Evolutionary conservation across 2,888 invertebrate genomes (phyloP).

Genomic region (Lapara coniferarum): DNA sequence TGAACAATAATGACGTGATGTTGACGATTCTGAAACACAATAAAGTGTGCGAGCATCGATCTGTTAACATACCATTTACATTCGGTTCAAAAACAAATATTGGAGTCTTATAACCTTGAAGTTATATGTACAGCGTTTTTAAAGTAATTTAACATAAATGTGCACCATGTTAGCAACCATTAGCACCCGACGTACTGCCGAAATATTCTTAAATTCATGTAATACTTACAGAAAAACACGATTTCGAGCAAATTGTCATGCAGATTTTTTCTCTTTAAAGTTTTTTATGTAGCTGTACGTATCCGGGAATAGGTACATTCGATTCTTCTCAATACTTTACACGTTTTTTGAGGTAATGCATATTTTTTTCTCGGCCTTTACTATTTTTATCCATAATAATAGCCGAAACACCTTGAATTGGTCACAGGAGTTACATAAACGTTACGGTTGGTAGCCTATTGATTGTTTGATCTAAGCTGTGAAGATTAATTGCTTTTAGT

Average conservation of each 20-base stretch:
- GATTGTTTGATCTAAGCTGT: conserved; percentile 5
- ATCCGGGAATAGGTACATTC: neutral
- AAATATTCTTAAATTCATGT: neutral
- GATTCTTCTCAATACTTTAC: conserved; percentile 4
- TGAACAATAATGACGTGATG: neutral
- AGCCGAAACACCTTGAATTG: conserved; percentile 14
- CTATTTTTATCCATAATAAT: conserved; percentile 15
- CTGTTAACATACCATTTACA: conserved; percentile 4
- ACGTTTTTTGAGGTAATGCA: neutral
- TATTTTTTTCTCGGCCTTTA: conserved; percentile 11
- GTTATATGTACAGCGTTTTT: neutral
- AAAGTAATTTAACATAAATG: neutral
- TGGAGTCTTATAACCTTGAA: neutral
- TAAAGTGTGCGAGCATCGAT: neutral
- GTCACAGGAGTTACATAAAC: conserved; percentile 14
- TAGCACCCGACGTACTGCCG: neutral
- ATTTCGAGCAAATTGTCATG: too few relatives aligned
- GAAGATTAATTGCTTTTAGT: neutral
- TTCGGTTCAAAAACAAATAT: conserved; percentile 9
- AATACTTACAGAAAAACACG: too few relatives aligned
- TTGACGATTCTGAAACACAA: neutral
- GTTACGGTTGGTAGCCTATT: conserved; percentile 6
- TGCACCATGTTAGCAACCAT: neutral
- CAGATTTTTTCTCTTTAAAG: too few relatives aligned
- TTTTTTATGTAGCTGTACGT: neutral